A percentile compares a stretch with the other conserved stretches of the same genome.
These are phyloP conservation scores for Drosophila kambysellisi DNA, from an alignment of 2,888 invertebrate species.

Conservation along the genomic window DNA sequence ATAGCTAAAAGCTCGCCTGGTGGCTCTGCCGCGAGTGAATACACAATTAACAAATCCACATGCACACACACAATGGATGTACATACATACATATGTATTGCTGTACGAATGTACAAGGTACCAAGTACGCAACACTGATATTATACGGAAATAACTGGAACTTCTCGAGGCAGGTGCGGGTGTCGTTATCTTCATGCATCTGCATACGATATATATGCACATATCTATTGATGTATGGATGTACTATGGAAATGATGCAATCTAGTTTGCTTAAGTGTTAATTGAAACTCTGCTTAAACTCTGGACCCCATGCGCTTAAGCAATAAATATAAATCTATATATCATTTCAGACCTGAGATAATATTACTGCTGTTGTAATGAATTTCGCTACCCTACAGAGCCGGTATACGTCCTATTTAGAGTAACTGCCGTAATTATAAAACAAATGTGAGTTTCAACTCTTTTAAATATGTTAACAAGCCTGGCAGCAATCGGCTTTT, in stretches of 20 bases:
- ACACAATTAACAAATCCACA: conserved; percentile 3
- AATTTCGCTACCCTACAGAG: neutral
- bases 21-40: conserved; percentile 31
- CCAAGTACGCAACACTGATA: conserved; percentile 23
- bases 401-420: neutral
- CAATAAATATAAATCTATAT: neutral
- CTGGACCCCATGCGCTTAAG: conserved; percentile 19
- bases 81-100: conserved; percentile 1
- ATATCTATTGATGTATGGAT: neutral
- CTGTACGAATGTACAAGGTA: conserved; percentile 13
- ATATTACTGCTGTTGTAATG: no score
- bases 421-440: neutral
- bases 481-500: neutral
- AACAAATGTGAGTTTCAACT: neutral
- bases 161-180: conserved; percentile 14
- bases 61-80: conserved; percentile 3
- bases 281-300: conserved; percentile 15
- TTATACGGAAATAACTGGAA: conserved; percentile 27
- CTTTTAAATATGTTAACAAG: neutral
- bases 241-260: conserved; percentile 27
- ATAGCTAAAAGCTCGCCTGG: conserved; percentile 40
- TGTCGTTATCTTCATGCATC: conserved; percentile 1
- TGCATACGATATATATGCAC: neutral
- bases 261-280: conserved; percentile 8
- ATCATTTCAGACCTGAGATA: neutral